Percentiles rank a stretch among this genome's conserved stretches.
These are phyloP conservation scores for Prochilodus magdalenae DNA, from an alignment of 2,113 vertebrate genomes.

Conservation along the genomic window DNA sequence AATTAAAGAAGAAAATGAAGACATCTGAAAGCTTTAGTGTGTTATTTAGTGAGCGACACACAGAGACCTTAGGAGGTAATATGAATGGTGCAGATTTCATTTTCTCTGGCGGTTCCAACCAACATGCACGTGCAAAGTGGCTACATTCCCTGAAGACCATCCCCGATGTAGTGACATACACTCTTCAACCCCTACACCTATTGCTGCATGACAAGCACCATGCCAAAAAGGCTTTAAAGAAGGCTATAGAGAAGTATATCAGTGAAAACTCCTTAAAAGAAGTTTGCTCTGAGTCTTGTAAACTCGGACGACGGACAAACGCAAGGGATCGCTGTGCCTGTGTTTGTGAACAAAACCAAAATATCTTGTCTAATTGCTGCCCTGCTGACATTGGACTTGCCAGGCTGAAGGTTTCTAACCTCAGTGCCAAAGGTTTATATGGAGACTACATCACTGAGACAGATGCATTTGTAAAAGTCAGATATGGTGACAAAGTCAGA, in stretches of 20 bases:
- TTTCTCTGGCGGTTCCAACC: constrained; percentile 32
- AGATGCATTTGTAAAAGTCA: constrained; percentile 71
- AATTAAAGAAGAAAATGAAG: constrained; percentile 30
- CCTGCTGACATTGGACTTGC: too few species aligned
- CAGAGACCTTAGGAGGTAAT: constrained; percentile 51
- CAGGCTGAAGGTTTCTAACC: too few species aligned
- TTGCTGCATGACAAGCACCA: constrained; percentile 39
- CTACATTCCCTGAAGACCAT: constrained; percentile 35
- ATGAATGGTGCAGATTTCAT: constrained; percentile 28
- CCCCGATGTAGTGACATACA: constrained; percentile 68
- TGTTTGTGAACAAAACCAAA: too few species aligned
- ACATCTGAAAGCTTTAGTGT: neutral
- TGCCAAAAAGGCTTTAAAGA: constrained; percentile 57
- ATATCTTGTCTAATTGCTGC: too few species aligned
- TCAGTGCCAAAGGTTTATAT: constrained; percentile 58
- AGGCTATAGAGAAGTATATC: constrained; percentile 74
- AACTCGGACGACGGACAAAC: too few species aligned
- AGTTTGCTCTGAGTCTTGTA: too few species aligned
- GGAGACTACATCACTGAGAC: constrained; percentile 53
- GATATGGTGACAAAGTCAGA: constrained; percentile 30
- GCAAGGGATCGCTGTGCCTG: too few species aligned
- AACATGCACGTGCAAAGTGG: constrained; percentile 39
- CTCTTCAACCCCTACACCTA: constrained; percentile 66
- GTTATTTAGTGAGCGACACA: constrained; percentile 55
- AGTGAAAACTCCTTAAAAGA: constrained; percentile 56